A percentile compares a stretch with the other conserved stretches of the same genome.
Evolutionary conservation across 2,797 vertebrate genomes (phyloP).

Genomic region (Ambastaia sidthimunki): DNA sequence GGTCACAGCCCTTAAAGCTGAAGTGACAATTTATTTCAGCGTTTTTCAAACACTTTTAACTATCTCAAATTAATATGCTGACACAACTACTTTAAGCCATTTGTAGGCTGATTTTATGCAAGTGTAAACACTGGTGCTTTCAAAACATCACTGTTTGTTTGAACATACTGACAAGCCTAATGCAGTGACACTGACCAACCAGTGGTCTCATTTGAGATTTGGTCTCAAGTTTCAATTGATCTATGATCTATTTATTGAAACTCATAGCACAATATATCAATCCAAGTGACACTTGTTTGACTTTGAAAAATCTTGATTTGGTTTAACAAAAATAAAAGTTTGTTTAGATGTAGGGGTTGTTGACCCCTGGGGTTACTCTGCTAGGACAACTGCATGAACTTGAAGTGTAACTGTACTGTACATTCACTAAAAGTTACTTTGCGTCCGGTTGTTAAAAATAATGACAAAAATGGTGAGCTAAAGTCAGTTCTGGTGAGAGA

Average conservation of each 20-base stretch:
- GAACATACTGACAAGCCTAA: too few relatives aligned
- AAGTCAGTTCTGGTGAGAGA: not conserved
- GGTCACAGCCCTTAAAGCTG: conserved; percentile 56
- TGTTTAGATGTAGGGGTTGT: not conserved
- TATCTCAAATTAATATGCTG: not conserved
- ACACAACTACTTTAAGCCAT: not conserved
- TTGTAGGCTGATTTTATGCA: not conserved
- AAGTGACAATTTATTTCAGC: not conserved
- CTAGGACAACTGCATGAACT: not conserved
- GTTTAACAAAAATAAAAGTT: too few relatives aligned
- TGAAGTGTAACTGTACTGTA: not conserved
- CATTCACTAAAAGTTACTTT: not conserved
- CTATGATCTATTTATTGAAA: too few relatives aligned
- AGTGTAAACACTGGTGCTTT: too few relatives aligned
- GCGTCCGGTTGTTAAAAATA: not conserved
- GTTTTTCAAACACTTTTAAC: not conserved
- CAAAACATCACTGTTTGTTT: too few relatives aligned
- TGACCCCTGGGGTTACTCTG: not conserved
- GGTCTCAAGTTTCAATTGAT: too few relatives aligned
- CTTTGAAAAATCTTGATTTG: not conserved
- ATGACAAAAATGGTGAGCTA: not conserved
- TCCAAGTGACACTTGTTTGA: not conserved
- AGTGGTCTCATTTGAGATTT: too few relatives aligned
- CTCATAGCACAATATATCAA: not conserved
- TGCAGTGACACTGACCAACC: too few relatives aligned